Base-by-base conservation (phyloP, 2,797 vertebrate genomes). In the Pseudochromis fuscus region DNA sequence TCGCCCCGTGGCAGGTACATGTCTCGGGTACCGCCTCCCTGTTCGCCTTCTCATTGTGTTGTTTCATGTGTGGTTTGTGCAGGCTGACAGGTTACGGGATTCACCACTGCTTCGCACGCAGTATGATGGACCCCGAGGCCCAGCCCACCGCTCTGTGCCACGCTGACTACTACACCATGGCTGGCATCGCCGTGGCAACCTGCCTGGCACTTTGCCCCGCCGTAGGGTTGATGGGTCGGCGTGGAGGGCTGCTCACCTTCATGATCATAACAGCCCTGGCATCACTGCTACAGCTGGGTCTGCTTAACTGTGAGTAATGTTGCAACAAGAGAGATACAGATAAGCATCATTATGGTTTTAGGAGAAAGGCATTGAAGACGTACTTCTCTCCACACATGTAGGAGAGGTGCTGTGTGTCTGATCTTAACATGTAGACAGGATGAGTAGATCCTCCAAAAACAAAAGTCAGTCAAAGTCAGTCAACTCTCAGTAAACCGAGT, bases 21-120 rank as follows among this genome's bases (percentile, higher is more conserved):
- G 27, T 59, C 52, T 49, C 42, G 48, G 35, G 48, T 31, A 1
- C 52, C 46, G 3, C 46, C 28, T 55, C 25, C 4, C 19, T 1
- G 1, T 33, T 51, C 1, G 1, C 13, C 1, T 9, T 38, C 53
- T 59, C 5, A 64, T 35, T 10, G 4, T 45, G n/a, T 2, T 48
- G 15, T 71, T 4, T 25, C n/a, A 5, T 66, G 46, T 77, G 61
- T 81, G 28, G 28, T 88, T 7, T 75, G 50, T 79, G 35, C 88
- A 99, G 98, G 72, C 86, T 99, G 82, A 97, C 98, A 0, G 97
- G 97, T 5, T 98, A 95, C 0, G 98, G 98, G 50, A 99, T 99
- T 88, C 97, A 98, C 91, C 96, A 99, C 92, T 99, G 97, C 78
- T 99, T 99, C 79, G 96, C 96, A 0, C 96, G 97, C 75, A 99